A percentile compares a stretch with the other conserved stretches of the same genome.
These are phyloP conservation scores for Eidolon helvum DNA, from an alignment of 2,113 vertebrate species.

Conservation along the genomic window DNA sequence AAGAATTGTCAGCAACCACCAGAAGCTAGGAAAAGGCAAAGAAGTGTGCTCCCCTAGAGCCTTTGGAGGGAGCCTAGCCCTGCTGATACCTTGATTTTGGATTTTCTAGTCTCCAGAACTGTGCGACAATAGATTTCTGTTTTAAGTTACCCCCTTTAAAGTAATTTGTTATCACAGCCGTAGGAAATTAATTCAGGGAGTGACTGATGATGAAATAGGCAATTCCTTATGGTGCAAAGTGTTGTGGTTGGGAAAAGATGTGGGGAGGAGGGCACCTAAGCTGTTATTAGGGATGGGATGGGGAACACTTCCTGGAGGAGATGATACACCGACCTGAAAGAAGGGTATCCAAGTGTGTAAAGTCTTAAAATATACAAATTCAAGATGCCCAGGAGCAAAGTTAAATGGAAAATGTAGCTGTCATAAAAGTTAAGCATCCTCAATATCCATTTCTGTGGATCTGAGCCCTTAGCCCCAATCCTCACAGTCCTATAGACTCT, in stretches of 20 bases:
- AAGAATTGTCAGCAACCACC: background rate
- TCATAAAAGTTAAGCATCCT: background rate
- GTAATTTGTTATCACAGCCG: background rate
- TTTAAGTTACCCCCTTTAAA: background rate
- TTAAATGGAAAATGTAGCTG: background rate
- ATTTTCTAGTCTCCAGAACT: background rate
- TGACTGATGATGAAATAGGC: background rate
- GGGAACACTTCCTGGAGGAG: background rate
- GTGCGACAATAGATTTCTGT: background rate
- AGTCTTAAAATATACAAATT: slow-evolving; percentile 1
- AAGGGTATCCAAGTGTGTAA: background rate
- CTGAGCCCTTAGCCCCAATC: background rate
- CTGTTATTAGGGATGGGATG: background rate
- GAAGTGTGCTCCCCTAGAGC: no score
- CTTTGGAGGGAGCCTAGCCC: no score
- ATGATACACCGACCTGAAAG: background rate
- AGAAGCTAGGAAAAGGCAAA: background rate
- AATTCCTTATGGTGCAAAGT: background rate
- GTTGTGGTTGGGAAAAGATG: fast-evolving
- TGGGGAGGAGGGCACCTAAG: no score
- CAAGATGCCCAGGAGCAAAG: background rate
- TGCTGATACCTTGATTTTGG: background rate
- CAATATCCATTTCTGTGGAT: background rate
- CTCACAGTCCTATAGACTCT: background rate
- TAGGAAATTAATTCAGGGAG: background rate